Evolutionary conservation across 2,113 vertebrate genomes (phyloP).

Genomic region (Pluvianellus socialis): DNA sequence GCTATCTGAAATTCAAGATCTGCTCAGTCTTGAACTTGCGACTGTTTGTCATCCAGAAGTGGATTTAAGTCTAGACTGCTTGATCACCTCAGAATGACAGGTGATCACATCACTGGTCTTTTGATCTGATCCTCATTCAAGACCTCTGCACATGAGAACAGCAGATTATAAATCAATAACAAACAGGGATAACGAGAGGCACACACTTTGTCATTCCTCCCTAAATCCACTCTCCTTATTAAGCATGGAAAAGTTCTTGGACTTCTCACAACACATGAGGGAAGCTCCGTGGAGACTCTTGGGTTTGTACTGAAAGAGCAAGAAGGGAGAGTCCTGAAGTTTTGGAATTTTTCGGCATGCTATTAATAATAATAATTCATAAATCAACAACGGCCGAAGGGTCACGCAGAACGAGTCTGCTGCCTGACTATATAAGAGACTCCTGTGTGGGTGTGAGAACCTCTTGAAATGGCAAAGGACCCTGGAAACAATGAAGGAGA

Average conservation of each 20-base stretch:
- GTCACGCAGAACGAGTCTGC: slow-evolving; percentile 12
- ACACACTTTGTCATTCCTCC: not conserved
- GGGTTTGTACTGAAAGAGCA: slow-evolving; percentile 1
- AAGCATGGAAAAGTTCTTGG: slow-evolving; percentile 44
- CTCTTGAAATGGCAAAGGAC: slow-evolving; percentile 47
- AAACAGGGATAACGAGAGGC: not conserved
- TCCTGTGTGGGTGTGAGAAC: slow-evolving; percentile 61
- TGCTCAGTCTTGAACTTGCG: not conserved
- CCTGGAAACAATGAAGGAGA: slow-evolving; percentile 65
- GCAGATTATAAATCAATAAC: slow-evolving; percentile 28
- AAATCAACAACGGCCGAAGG: not conserved
- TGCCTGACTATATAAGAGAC: slow-evolving; percentile 4
- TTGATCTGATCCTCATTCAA: not conserved
- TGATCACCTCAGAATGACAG: not conserved
- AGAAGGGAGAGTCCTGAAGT: slow-evolving; percentile 37
- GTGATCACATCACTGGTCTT: not conserved
- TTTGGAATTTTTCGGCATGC: slow-evolving; percentile 17
- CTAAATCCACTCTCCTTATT: not conserved
- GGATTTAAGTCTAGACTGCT: slow-evolving; percentile 6
- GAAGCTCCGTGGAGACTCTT: slow-evolving; percentile 31
- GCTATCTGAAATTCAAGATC: slow-evolving; percentile 35
- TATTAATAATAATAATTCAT: slow-evolving; percentile 54
- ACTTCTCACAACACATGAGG: not conserved
- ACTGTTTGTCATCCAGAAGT: not conserved
- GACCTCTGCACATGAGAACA: not conserved